A percentile compares a stretch with the other conserved stretches of the same genome.
Conservation (phyloP, 1,140 invertebrate genomes). For the Trichomalopsis sarcophagae region DNA sequence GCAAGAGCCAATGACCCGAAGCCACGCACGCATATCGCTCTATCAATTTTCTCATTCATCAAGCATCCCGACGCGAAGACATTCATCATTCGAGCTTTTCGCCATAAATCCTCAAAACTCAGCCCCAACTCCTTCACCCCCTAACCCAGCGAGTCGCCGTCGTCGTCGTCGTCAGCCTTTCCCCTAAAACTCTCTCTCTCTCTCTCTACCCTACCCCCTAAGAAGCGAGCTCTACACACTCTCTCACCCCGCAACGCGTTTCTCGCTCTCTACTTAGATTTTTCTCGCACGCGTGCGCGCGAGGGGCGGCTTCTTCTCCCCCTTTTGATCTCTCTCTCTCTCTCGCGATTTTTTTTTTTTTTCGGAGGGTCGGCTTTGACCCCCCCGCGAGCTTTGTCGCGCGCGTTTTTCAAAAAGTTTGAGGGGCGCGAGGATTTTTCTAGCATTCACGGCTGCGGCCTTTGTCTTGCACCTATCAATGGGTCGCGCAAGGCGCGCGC, state of each 20-base stretch:
- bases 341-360: background rate
- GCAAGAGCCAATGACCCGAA: no score
- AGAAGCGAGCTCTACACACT: background rate
- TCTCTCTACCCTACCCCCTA: background rate
- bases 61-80: background rate
- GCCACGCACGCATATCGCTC: no score
- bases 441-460: background rate
- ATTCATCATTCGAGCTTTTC: background rate
- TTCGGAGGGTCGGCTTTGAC: background rate
- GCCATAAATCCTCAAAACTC: background rate
- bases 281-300: background rate
- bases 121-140: background rate
- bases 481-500: no score
- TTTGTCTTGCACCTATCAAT: background rate
- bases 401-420: background rate
- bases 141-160: background rate
- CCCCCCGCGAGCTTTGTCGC: background rate
- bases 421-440: background rate
- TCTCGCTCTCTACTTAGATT: conserved; percentile 3
- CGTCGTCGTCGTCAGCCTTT: background rate
- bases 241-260: background rate
- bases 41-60: background rate
- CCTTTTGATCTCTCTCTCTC: background rate
- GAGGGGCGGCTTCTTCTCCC: background rate
- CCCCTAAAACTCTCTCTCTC: background rate